These are phyloP conservation scores for Panorpa germanica DNA, from an alignment of 2,888 invertebrate species.

Conservation along the genomic window DNA sequence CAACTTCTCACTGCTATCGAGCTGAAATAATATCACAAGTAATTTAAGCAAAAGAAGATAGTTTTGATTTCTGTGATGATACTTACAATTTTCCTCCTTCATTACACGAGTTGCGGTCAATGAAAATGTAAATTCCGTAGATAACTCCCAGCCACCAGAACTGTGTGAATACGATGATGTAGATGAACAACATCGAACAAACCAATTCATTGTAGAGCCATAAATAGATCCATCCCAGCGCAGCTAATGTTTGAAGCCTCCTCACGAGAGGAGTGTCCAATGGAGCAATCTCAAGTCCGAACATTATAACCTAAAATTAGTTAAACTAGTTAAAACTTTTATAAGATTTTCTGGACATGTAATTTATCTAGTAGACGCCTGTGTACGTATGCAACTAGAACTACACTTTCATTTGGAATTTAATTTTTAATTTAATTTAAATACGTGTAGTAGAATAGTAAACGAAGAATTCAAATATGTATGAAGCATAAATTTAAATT, in stretches of 20 bases:
- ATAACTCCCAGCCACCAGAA: conserved; percentile 29
- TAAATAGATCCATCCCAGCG: conserved; percentile 48
- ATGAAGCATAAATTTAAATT: too few relatives aligned
- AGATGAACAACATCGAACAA: conserved; percentile 30
- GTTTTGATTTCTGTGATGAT: conserved; percentile 1
- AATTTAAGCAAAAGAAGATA: too few relatives aligned
- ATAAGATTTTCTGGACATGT: too few relatives aligned
- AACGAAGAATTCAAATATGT: too few relatives aligned
- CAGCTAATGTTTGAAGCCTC: conserved; percentile 68
- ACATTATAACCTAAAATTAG: conserved; percentile 23
- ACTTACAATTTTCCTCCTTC: conserved; percentile 30
- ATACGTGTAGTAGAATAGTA: too few relatives aligned
- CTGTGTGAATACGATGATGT: conserved; percentile 33
- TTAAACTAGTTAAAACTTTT: too few relatives aligned
- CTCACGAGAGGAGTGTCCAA: conserved; percentile 51
- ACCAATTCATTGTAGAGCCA: conserved; percentile 38
- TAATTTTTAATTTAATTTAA: too few relatives aligned
- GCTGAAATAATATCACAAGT: conserved; percentile 23
- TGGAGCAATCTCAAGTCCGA: conserved; percentile 78
- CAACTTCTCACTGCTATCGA: conserved; percentile 41
- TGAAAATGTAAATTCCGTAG: conserved; percentile 46
- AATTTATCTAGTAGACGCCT: too few relatives aligned
- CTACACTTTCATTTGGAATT: too few relatives aligned
- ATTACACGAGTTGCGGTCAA: conserved; percentile 39
- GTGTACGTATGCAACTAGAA: too few relatives aligned